A percentile compares a stretch with the other conserved stretches of the same genome.
phyloP scores from a whole-genome alignment of 2,113 vertebrate species.

The Caranx melampygus region DNA sequence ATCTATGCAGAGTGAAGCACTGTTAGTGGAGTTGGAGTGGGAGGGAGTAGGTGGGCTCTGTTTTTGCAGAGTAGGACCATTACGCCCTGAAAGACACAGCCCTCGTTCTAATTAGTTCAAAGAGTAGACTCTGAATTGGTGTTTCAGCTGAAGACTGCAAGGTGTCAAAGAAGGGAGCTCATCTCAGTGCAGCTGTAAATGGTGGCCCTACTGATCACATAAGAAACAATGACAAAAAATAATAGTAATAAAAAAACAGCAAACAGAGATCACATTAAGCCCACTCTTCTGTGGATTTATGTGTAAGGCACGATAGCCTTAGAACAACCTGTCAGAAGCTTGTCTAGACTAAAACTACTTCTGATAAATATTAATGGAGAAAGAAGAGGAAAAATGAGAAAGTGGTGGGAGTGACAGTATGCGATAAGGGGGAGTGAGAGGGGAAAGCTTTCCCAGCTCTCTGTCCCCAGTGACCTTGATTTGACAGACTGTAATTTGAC shows the following conservation, averaged over 20 bases:
- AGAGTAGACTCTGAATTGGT: conserved; percentile 54
- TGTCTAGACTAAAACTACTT: conserved; percentile 51
- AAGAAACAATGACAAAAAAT: conserved; percentile 2
- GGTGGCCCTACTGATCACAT: conserved; percentile 27
- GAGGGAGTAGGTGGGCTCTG: conserved; percentile 15
- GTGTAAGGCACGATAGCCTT: conserved; percentile 36
- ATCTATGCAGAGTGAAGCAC: conserved; percentile 40
- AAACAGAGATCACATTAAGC: conserved; percentile 28
- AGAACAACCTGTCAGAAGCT: conserved; percentile 55
- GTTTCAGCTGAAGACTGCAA: conserved; percentile 30
- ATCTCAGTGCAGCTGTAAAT: conserved; percentile 47
- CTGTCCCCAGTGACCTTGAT: not conserved
- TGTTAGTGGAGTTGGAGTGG: conserved; percentile 26
- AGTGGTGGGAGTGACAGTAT: not conserved
- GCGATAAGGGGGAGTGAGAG: conserved; percentile 13
- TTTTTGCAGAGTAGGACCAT: conserved; percentile 26
- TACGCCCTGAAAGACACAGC: conserved; percentile 37
- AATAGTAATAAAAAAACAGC: conserved; percentile 27
- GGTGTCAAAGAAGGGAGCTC: conserved; percentile 26
- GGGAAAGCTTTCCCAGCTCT: not conserved
- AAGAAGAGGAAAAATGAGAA: conserved; percentile 14
- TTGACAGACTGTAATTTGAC: conserved; percentile 7
- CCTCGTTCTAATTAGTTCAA: conserved; percentile 56
- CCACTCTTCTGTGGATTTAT: conserved; percentile 44
- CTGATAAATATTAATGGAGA: conserved; percentile 57